phyloP scores from a whole-genome alignment of 2,797 vertebrate genomes.

The Xiphorhynchus erythropygius region DNA sequence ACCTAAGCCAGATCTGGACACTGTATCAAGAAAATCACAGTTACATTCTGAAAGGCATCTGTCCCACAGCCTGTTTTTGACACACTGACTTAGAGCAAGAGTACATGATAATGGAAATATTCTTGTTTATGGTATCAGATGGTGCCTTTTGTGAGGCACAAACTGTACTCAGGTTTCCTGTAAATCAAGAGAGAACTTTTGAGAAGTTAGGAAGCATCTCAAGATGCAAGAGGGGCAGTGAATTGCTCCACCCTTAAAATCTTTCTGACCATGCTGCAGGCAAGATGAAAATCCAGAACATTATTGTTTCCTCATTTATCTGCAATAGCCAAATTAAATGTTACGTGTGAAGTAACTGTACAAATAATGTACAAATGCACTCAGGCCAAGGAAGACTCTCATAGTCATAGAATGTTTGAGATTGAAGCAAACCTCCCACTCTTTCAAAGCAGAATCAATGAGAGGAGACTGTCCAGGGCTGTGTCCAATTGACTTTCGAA shows the following conservation, averaged over 20 bases:
- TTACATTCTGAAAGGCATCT: not conserved
- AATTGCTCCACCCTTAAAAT: not conserved
- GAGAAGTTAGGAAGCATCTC: not conserved
- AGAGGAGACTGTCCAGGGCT: not conserved
- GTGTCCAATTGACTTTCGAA: not conserved
- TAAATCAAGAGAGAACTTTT: not conserved
- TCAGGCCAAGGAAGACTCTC: not conserved
- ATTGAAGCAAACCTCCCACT: not conserved
- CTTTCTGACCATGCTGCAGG: not conserved
- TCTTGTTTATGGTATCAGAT: not conserved
- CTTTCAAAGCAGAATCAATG: not conserved
- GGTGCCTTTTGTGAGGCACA: not conserved
- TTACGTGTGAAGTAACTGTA: not conserved
- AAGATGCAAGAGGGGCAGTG: not conserved
- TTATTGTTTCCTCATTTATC: not conserved
- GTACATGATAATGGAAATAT: not conserved
- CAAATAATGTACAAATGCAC: not conserved
- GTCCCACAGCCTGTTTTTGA: not conserved
- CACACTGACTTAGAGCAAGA: not conserved
- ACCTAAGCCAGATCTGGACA: constrained; percentile 12
- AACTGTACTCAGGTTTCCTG: not conserved
- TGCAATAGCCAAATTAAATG: not conserved
- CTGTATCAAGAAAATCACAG: not conserved
- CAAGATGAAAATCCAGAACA: not conserved
- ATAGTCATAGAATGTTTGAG: not conserved